Conservation (phyloP, 2,797 vertebrate species). For the Phrynocephalus vlangalii region DNA sequence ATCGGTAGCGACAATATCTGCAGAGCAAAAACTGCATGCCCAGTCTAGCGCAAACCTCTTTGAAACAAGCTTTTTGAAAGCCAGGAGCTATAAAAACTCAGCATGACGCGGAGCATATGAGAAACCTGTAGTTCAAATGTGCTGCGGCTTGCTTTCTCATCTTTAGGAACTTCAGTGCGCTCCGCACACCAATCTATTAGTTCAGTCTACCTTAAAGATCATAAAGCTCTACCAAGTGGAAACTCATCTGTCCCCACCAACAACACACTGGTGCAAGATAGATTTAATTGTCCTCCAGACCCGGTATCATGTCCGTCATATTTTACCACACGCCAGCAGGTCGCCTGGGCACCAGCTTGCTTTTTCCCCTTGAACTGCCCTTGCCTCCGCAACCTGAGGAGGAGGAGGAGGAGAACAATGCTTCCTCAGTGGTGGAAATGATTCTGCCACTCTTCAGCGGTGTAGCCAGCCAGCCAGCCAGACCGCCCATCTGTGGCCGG, state of each 20-base stretch:
- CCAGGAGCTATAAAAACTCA: constrained; percentile 92
- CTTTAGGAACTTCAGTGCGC: constrained; percentile 85
- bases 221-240: constrained; percentile 87
- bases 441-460: constrained; percentile 92
- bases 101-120: constrained; percentile 88
- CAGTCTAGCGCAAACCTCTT: constrained; percentile 92
- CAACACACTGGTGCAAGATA: constrained; percentile 83
- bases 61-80: constrained; percentile 91
- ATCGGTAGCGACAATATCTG: constrained; percentile 94
- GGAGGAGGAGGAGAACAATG: constrained; percentile 85
- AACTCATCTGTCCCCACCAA: constrained; percentile 85
- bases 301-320: constrained; percentile 87
- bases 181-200: constrained; percentile 85
- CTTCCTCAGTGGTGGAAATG: constrained; percentile 92
- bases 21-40: constrained; percentile 90
- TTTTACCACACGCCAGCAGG: constrained; percentile 85
- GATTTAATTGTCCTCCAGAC: constrained; percentile 90
- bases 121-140: constrained; percentile 91
- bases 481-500: constrained; percentile 88
- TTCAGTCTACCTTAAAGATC: constrained; percentile 88
- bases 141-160: constrained; percentile 88
- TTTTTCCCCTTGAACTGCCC: constrained; percentile 88
- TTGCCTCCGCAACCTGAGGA: constrained; percentile 78
- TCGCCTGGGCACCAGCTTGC: constrained; percentile 77
- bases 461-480: constrained; percentile 83